Percentiles rank a stretch among this genome's conserved stretches.
Conservation (phyloP, 2,888 invertebrate genomes). For the Calliopum simillimum region DNA sequence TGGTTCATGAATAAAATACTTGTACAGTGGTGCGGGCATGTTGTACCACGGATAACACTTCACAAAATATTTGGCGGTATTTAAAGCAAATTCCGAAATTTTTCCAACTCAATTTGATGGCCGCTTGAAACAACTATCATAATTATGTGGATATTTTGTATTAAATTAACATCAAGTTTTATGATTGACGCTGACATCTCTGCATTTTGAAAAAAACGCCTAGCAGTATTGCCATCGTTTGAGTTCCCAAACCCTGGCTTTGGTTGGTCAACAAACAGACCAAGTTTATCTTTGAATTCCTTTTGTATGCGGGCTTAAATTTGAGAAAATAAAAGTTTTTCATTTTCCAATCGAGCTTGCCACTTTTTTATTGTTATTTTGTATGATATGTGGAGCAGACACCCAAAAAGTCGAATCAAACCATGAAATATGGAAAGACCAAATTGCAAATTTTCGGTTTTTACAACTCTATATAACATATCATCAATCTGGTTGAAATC, state of each 20-base stretch:
- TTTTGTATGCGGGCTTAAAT: conserved; percentile 15
- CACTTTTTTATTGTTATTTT: too few relatives aligned
- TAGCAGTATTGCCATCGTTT: conserved; percentile 23
- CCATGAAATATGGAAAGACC: too few relatives aligned
- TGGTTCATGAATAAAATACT: conserved; percentile 10
- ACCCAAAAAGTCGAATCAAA: too few relatives aligned
- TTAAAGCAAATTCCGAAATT: conserved; percentile 16
- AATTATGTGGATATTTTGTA: conserved; percentile 15
- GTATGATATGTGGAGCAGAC: too few relatives aligned
- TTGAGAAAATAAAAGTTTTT: neutral
- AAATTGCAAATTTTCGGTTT: too few relatives aligned
- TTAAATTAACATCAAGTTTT: conserved; percentile 14
- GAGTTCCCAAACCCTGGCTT: conserved; percentile 15
- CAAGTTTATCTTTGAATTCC: conserved; percentile 12
- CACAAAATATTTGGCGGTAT: conserved; percentile 18
- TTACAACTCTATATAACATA: too few relatives aligned
- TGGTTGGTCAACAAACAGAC: conserved; percentile 20
- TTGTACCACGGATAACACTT: conserved; percentile 16
- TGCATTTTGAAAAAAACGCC: conserved; percentile 15
- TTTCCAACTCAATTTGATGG: neutral
- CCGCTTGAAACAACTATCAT: conserved; percentile 19
- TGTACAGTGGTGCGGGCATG: neutral
- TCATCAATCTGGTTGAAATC: too few relatives aligned
- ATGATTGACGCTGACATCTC: conserved; percentile 5
- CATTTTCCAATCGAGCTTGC: conserved; percentile 4